Percentiles rank a stretch among this genome's conserved stretches.
phyloP scores from a whole-genome alignment of 2,888 invertebrate genomes.

The Nemurella pictetii region DNA sequence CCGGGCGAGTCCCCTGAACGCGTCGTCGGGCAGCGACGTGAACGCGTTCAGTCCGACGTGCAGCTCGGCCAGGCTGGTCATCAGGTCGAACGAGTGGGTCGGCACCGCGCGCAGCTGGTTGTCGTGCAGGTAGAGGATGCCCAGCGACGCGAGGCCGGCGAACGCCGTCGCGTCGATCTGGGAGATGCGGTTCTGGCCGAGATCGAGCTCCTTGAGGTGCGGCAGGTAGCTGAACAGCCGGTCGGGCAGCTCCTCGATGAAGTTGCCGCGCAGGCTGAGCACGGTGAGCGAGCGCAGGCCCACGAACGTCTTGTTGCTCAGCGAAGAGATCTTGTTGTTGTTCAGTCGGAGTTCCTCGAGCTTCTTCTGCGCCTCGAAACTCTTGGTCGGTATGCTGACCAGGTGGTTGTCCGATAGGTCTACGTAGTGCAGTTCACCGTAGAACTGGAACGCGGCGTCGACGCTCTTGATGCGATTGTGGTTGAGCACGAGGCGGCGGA shows the following conservation, averaged over 20 bases:
- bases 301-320: conserved; percentile 78
- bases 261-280: conserved; percentile 79
- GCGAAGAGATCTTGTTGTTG: conserved; percentile 80
- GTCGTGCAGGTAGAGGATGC: conserved; percentile 81
- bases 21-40: conserved; percentile 72
- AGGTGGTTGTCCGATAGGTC: conserved; percentile 84
- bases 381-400: conserved; percentile 76
- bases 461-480: conserved; percentile 85
- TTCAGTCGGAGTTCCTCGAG: conserved; percentile 81
- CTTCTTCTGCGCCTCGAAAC: conserved; percentile 79
- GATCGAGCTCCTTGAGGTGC: conserved; percentile 80
- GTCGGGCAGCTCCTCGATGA: conserved; percentile 75
- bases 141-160: conserved; percentile 71
- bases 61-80: conserved; percentile 79
- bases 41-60: conserved; percentile 85
- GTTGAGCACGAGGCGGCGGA: conserved; percentile 79
- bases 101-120: conserved; percentile 80
- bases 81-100: conserved; percentile 68
- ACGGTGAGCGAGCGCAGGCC: conserved; percentile 78
- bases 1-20: conserved; percentile 75
- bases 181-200: conserved; percentile 83
- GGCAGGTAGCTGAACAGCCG: conserved; percentile 74
- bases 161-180: conserved; percentile 78
- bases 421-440: conserved; percentile 80
- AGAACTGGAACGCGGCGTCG: conserved; percentile 83